Evolutionary conservation across 2,797 vertebrate species (phyloP), one percentile per base, ranked within the genome.

Genomic region (Podarcis siculus): DNA sequence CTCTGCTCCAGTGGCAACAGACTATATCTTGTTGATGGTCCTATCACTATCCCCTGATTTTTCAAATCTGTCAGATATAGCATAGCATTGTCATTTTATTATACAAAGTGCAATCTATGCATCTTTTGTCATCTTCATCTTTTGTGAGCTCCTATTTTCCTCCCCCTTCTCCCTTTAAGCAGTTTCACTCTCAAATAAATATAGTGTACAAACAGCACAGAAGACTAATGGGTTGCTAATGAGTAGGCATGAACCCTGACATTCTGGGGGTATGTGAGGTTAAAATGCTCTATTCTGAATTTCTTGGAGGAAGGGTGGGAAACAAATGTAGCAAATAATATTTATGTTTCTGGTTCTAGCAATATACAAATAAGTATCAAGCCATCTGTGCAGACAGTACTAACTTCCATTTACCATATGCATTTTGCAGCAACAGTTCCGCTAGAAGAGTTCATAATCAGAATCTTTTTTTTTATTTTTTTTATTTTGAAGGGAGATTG

Each of bases 321-420:
- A 71, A 58, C 32, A 78, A 42, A n/a, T 69, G 17, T 19, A 83
- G 73, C 42, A 42, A 58, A 67, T 23, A 39, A 55, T 55, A 55
- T 78, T 45, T 66, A 42, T 30, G 58, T 77, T 73, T 88, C 64
- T 83, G 45, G 30, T 23, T 88, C 58, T 71, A 55, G 58, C 32
- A 58, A 35, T 17, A 13, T n/a, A 78, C 39, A 76, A 72, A 88
- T 78, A 49, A 23, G 55, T 58, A 42, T 69, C 27, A 77, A 88
- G 76, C 45, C 77, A 78, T 83, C 81, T 83, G 81, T 83, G 75
- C 82, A 79, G 81, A 78, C 2, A 58, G 49, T 58, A 83, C 35
- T 39, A 32, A 79, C n/a, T 78, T 71, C 69, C 10, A n/a, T 79
- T 84, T 23, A 61, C 73, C 75, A 71, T 71, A 42, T 78, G 45